phyloP scores from a whole-genome alignment of 2,113 vertebrate genomes.

The Clupea harengus region DNA sequence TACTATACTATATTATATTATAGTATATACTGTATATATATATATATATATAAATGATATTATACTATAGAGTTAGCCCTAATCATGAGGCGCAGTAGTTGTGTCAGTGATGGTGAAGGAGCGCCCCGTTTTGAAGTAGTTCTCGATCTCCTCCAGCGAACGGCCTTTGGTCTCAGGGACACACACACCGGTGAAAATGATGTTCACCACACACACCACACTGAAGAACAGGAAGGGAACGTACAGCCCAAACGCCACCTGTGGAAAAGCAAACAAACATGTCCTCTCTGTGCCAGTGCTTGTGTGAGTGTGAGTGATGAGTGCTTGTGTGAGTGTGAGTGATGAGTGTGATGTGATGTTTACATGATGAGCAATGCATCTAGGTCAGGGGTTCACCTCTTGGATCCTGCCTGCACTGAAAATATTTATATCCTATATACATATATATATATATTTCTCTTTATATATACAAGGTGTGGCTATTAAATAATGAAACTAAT shows the following conservation, averaged over 20 bases:
- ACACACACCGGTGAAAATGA: slow-evolving; percentile 83
- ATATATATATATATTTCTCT: not conserved
- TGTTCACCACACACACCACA: slow-evolving; percentile 72
- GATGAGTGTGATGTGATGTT: not conserved
- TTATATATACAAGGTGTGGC: no score
- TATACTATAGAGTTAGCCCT: no score
- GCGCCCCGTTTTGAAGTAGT: slow-evolving; percentile 81
- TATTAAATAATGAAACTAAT: no score
- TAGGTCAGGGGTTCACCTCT: no score
- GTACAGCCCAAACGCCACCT: slow-evolving; percentile 76
- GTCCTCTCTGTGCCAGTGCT: no score
- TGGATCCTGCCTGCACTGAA: no score
- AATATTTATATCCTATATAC: no score
- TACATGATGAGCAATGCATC: no score
- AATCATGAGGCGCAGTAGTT: not conserved
- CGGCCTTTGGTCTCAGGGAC: slow-evolving; percentile 90
- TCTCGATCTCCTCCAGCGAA: slow-evolving; percentile 90
- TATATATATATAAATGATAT: no score
- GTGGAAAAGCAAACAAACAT: not conserved
- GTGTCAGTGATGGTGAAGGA: slow-evolving; percentile 64
- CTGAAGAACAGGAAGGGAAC: slow-evolving; percentile 86
- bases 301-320: no score
- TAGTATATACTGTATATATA: no score
- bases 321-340: not conserved
- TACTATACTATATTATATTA: no score